A percentile compares a stretch with the other conserved stretches of the same genome.
Conservation (phyloP, 2,888 invertebrate genomes). For the Drosophila nr. perissopoda region DNA sequence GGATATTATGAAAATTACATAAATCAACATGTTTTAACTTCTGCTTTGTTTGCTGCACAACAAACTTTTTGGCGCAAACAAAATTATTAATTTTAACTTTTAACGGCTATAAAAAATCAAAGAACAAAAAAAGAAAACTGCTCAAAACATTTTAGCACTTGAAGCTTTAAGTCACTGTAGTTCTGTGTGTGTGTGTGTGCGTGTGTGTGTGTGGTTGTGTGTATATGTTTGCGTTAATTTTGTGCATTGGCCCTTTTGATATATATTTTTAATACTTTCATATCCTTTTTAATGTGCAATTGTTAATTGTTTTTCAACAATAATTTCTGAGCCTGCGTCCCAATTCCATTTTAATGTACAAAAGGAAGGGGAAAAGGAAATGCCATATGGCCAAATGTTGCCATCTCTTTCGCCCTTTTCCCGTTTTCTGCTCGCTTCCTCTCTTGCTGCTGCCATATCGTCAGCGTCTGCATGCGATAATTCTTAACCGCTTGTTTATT, state of each 20-base stretch:
- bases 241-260: constrained; percentile 34
- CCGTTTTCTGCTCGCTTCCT: not conserved
- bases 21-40: constrained; percentile 68
- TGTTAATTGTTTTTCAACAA: constrained; percentile 76
- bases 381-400: constrained; percentile 46
- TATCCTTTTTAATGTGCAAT: constrained; percentile 61
- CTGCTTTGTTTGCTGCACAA: constrained; percentile 7
- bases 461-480: constrained; percentile 59
- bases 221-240: constrained; percentile 31
- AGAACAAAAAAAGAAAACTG: constrained; percentile 14
- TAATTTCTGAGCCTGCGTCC: constrained; percentile 40
- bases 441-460: constrained; percentile 42
- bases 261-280: constrained; percentile 5
- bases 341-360: constrained; percentile 55
- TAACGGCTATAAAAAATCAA: constrained; percentile 46
- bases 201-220: constrained; percentile 5
- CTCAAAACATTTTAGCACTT: constrained; percentile 24
- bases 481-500: constrained; percentile 79
- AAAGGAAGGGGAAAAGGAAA: constrained; percentile 47
- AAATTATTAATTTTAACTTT: constrained; percentile 78
- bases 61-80: constrained; percentile 73
- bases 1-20: constrained; percentile 47
- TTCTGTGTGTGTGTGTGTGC: not conserved
- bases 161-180: constrained; percentile 17
- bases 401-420: constrained; percentile 6